Base-by-base conservation (phyloP, 2,888 invertebrate genomes). In the Rotaria socialis region DNA sequence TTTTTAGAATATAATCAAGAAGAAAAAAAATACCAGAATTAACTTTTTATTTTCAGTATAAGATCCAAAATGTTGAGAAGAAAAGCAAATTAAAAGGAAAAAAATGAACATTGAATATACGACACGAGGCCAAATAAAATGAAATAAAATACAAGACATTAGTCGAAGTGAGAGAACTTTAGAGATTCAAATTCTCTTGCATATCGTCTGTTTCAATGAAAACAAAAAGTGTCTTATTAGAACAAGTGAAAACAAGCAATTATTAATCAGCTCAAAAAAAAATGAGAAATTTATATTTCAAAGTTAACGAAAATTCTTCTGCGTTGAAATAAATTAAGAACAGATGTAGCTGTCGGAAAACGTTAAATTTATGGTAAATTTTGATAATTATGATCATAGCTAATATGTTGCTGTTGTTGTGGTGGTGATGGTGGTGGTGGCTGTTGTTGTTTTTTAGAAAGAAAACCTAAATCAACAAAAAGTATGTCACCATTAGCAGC, bases 401-500 rank as follows among this genome's bases (percentile, higher is more conserved):
- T 35, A 27, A 35, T 67, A 1, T 67, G 67, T 35, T 67, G 67
- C 35, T 50, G 50, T 50, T 8, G 2, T 67, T 50, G 50, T 50
- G 2, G 50, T 8, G 35, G 19, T 67, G 19, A 0, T 67, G 1
- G 50, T 50, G 2, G 50, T 8, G 35, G 19, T 67, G 19, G 67
- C 19, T 67, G 35, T 35, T 16, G 19, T 67, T 35, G 67, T 35
- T 67, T 35, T 35, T 67, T 27, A 14, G 11, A 27, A 16, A 67
- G 67, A 67, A 67, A 67, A 67, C 67, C 7, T 80, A 80, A 47
- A 80, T 80, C 80, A 47, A 80, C 80, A n/a, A 47, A 80, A n/a
- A 80, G 47, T 47, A 80, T 80, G 24, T 80, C 80, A 80, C 47
- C 80, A 80, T 80, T 80, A 5, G 80, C 80, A 80, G 80, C 80